phyloP scores from a whole-genome alignment of 2,888 invertebrate species.

The Anticlea derivata region DNA sequence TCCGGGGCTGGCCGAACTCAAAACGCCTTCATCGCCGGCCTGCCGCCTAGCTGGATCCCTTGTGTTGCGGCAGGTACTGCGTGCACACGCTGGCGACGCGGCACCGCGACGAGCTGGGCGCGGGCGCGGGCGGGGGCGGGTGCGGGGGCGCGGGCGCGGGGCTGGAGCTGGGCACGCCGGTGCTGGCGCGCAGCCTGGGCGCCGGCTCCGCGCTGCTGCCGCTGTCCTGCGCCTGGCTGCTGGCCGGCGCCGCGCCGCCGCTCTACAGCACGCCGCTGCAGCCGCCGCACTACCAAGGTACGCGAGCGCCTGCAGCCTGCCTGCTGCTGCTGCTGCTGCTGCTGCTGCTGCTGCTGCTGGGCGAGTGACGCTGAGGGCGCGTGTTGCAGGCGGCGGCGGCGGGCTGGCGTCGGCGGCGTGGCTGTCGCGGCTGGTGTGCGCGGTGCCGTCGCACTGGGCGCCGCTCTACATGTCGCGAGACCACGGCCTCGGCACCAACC shows the following conservation, averaged over 20 bases:
- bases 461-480: conserved; percentile 92
- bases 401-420: conserved; percentile 82
- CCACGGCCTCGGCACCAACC: conserved; percentile 94
- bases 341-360: conserved; percentile 8
- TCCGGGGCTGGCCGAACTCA: too few relatives aligned
- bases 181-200: conserved; percentile 73
- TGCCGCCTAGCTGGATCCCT: too few relatives aligned
- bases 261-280: conserved; percentile 18
- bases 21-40: too few relatives aligned
- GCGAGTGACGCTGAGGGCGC: neutral
- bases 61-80: conserved; percentile 58
- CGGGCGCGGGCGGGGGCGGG: conserved; percentile 47
- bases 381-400: conserved; percentile 68
- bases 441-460: conserved; percentile 92
- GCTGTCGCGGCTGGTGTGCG: conserved; percentile 86
- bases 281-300: conserved; percentile 21
- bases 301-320: neutral
- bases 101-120: conserved; percentile 84
- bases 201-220: conserved; percentile 75
- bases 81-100: conserved; percentile 81
- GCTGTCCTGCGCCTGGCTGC: conserved; percentile 87
- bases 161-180: conserved; percentile 90
- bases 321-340: conserved; percentile 9
- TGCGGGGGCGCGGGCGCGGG: conserved; percentile 63
- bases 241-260: conserved; percentile 80